These are phyloP conservation scores for Ennomos quercinarius DNA, from an alignment of 2,888 invertebrate species.

Conservation along the genomic window DNA sequence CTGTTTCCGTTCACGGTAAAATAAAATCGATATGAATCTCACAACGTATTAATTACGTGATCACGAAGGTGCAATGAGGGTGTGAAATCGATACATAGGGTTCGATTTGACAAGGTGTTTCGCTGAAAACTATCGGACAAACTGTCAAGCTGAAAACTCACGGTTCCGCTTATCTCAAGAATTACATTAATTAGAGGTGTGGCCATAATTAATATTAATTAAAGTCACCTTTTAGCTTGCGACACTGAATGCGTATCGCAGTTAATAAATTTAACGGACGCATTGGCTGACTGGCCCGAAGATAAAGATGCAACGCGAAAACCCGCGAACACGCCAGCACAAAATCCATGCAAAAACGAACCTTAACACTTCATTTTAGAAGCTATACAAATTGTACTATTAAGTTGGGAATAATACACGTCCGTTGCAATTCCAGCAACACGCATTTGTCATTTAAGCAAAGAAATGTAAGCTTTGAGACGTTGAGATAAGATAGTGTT, in stretches of 20 bases:
- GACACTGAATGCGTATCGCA: constrained; percentile 84
- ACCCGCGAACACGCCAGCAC: constrained; percentile 44
- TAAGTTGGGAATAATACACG: constrained; percentile 45
- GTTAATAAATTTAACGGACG: constrained; percentile 82
- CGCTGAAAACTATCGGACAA: constrained; percentile 25
- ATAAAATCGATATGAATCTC: too few species aligned
- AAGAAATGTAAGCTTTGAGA: constrained; percentile 60
- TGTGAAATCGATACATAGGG: constrained; percentile 18
- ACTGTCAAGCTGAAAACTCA: constrained; percentile 49
- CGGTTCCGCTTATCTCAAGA: constrained; percentile 74
- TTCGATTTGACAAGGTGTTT: constrained; percentile 11
- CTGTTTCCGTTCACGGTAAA: too few species aligned
- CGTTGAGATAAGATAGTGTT: constrained; percentile 59
- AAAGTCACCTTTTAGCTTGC: constrained; percentile 82
- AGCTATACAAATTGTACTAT: constrained; percentile 23
- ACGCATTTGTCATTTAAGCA: constrained; percentile 51
- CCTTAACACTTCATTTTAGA: constrained; percentile 41
- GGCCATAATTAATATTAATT: constrained; percentile 85
- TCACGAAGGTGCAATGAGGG: constrained; percentile 1
- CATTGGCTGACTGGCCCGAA: constrained; percentile 74
- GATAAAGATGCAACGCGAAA: constrained; percentile 77
- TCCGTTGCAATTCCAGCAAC: constrained; percentile 54
- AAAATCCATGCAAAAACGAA: constrained; percentile 32
- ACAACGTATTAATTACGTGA: not conserved
- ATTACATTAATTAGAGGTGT: constrained; percentile 84